phyloP scores from a whole-genome alignment of 30 jellyfish, hydroid and myxozoan species.

The Aurelia coerulea region DNA sequence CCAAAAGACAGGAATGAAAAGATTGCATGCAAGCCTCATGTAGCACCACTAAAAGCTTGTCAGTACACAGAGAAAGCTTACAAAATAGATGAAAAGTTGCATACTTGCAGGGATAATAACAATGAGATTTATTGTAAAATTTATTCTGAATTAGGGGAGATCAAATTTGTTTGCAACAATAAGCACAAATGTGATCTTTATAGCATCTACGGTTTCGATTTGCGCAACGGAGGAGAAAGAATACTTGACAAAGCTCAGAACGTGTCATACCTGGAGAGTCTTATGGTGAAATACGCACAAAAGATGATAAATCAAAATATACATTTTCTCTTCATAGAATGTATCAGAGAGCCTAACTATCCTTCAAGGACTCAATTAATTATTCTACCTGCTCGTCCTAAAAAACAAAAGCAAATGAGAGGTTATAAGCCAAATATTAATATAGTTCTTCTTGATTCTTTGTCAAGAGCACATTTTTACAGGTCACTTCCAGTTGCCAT shows the following conservation, averaged over 20 bases:
- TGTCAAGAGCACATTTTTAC: conserved; percentile 87
- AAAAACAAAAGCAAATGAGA: neutral
- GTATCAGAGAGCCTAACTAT: conserved; percentile 3
- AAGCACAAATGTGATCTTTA: neutral
- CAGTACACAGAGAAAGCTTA: conserved; percentile 51
- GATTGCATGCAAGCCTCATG: conserved; percentile 70
- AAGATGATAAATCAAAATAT: neutral
- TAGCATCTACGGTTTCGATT: conserved; percentile 7
- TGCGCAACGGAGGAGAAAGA: neutral
- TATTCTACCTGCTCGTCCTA: conserved; percentile 13
- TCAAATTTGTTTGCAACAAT: conserved; percentile 22
- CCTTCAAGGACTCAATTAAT: conserved; percentile 29
- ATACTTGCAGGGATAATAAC: conserved; percentile 28
- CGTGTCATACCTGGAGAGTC: conserved; percentile 4
- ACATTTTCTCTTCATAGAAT: conserved; percentile 43
- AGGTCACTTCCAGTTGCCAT: conserved; percentile 74
- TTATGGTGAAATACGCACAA: conserved; percentile 8
- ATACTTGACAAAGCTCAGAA: neutral
- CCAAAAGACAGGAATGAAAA: neutral
- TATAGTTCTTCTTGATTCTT: conserved; percentile 79
- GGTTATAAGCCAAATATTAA: conserved; percentile 43
- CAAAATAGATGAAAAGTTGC: conserved; percentile 37
- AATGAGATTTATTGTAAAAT: conserved; percentile 8
- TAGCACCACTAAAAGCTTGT: conserved; percentile 66
- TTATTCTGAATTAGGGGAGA: neutral